These are phyloP conservation scores for Stenoptilia bipunctidactyla DNA, from an alignment of 2,888 invertebrate genomes.

Conservation along the genomic window DNA sequence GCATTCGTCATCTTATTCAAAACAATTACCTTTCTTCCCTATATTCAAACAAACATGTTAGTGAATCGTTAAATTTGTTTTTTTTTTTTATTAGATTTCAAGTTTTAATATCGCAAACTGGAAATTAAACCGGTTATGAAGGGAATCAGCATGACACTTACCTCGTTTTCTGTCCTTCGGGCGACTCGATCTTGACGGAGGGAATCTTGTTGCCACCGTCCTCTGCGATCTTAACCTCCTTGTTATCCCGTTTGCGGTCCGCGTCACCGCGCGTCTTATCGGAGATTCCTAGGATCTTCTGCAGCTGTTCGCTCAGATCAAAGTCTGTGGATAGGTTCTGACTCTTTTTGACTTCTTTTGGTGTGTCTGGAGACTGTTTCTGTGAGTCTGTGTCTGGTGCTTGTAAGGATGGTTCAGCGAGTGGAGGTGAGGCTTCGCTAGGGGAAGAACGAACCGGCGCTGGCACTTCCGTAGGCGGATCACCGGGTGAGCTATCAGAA, in stretches of 20 bases:
- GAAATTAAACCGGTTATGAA: too few species aligned
- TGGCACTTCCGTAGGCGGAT: conserved; percentile 61
- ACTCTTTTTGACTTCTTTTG: conserved; percentile 60
- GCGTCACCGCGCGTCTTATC: conserved; percentile 51
- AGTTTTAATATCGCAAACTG: too few species aligned
- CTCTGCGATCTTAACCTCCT: conserved; percentile 54
- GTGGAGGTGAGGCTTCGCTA: conserved; percentile 57
- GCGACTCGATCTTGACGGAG: conserved; percentile 63
- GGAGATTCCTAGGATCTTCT: conserved; percentile 62
- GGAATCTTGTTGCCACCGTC: conserved; percentile 46
- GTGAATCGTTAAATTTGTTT: too few species aligned
- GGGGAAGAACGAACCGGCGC: conserved; percentile 49
- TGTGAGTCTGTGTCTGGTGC: conserved; percentile 41
- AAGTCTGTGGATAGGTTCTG: conserved; percentile 65
- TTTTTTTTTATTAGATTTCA: too few species aligned
- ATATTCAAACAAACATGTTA: too few species aligned
- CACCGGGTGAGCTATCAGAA: conserved; percentile 53
- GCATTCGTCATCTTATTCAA: too few species aligned
- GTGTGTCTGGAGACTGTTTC: conserved; percentile 55
- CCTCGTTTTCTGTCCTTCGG: conserved; percentile 53
- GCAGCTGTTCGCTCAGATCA: conserved; percentile 60
- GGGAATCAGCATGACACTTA: conserved; percentile 17
- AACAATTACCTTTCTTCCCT: too few species aligned
- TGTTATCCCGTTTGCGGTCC: conserved; percentile 47
- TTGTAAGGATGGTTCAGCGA: conserved; percentile 42